Base-by-base conservation (phyloP, 2,797 vertebrate genomes). In the Momotus momota region DNA sequence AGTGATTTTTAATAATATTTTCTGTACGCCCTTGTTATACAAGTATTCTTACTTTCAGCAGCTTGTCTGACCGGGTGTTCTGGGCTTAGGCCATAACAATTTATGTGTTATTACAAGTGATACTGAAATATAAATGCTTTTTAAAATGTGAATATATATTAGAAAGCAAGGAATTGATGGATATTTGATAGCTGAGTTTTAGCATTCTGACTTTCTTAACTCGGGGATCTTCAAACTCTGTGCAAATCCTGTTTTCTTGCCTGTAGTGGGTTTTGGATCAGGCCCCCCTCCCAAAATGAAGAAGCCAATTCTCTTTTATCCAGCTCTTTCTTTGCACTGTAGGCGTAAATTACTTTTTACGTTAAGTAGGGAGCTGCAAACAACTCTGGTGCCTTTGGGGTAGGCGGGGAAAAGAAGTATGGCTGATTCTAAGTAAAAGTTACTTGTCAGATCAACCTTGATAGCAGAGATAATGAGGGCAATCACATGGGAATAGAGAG, bases 391-490 rank as follows among this genome's bases (percentile, higher is more conserved):
- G 85, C 88, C 86, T 93, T 65, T 85, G 86, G 77, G 85, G 90
- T 70, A 64, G 94, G 92, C 20, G 60, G 72, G 54, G 54, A 83
- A 94, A 96, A 95, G 70, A 79, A 94, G 49, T 84, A 55, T 33
- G 72, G 91, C 84, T 96, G 57, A 18, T 90, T 97, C 86, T 48
- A 90, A 93, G 95, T 93, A 96, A 94, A 97, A 98, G 93, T 97
- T 94, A 81, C 96, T 96, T 97, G 96, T 97, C 97, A 97, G 95
- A 94, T 97, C 97, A 96, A 96, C 97, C 91, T 95, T 70, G 92
- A 94, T 81, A 69, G 89, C 96, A 94, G 94, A 96, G 91, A 92
- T 97, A 95, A 96, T 96, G 88, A 95, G 91, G 86, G 73, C 60
- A 89, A 94, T 97, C 90, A 35, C 95, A 77, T 88, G 96, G 92